A percentile compares a stretch with the other conserved stretches of the same genome.
phyloP scores from a whole-genome alignment of 2,888 invertebrate species.

The Ligdia adustata region DNA sequence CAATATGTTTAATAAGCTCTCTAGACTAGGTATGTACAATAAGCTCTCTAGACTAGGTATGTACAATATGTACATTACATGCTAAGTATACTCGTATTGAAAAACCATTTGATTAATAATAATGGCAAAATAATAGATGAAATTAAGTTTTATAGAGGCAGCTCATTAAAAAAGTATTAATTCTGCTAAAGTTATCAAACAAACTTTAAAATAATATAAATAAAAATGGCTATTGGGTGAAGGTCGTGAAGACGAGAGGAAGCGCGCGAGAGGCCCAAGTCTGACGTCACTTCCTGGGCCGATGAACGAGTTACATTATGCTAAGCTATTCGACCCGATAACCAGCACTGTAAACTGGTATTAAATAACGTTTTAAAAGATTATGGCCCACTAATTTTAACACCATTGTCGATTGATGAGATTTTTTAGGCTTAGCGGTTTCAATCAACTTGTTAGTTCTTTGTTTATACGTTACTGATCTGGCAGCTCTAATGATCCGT shows the following conservation, averaged over 20 bases:
- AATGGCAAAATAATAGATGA: too few relatives aligned
- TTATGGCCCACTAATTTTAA: constrained; percentile 51
- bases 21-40: too few relatives aligned
- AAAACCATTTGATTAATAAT: too few relatives aligned
- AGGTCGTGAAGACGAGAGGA: constrained; percentile 69
- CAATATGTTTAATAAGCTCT: too few relatives aligned
- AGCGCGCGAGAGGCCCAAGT: constrained; percentile 59
- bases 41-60: too few relatives aligned
- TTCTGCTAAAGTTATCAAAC: too few relatives aligned
- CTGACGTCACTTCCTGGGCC: constrained; percentile 74
- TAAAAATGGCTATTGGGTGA: constrained; percentile 70
- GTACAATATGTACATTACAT: too few relatives aligned
- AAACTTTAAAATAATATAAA: too few relatives aligned
- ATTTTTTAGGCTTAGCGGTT: constrained; percentile 39
- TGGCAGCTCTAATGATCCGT: constrained; percentile 26
- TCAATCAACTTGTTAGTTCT: constrained; percentile 32
- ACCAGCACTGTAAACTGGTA: constrained; percentile 58
- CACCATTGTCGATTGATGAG: constrained; percentile 38
- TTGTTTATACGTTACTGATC: constrained; percentile 20
- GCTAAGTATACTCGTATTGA: too few relatives aligned
- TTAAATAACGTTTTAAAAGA: constrained; percentile 49
- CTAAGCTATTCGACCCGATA: constrained; percentile 58
- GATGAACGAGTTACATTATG: constrained; percentile 56
- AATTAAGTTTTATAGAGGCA: too few relatives aligned
- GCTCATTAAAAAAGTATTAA: too few relatives aligned